phyloP scores from a whole-genome alignment of 2,113 vertebrate species.

The Brienomyrus brachyistius region DNA sequence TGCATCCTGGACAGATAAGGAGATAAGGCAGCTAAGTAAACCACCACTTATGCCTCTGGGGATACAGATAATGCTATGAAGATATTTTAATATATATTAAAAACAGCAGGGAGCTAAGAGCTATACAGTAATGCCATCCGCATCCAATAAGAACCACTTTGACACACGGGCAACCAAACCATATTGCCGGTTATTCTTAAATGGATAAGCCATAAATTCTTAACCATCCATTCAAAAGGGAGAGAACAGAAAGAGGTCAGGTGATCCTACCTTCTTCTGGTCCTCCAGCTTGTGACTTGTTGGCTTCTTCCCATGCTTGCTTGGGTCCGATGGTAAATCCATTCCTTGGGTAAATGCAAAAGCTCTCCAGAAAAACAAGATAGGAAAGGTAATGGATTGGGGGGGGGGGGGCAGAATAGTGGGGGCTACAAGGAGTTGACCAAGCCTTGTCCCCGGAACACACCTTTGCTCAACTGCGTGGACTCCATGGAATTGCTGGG shows the following conservation, averaged over 20 bases:
- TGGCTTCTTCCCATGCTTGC: slow-evolving; percentile 90
- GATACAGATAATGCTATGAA: slow-evolving; percentile 19
- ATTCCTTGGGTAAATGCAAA: slow-evolving; percentile 67
- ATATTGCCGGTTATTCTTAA: neutral
- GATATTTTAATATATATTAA: slow-evolving; percentile 8
- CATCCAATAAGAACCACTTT: neutral
- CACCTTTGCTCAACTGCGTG: slow-evolving; percentile 57
- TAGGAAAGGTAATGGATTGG: slow-evolving; percentile 57
- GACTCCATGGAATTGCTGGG: slow-evolving; percentile 43
- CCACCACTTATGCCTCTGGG: neutral
- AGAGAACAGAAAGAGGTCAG: neutral
- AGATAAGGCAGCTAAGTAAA: slow-evolving; percentile 35
- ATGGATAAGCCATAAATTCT: neutral
- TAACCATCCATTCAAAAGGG: neutral
- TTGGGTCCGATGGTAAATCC: slow-evolving; percentile 90
- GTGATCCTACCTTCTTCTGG: slow-evolving; percentile 86
- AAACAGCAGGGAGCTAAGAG: neutral
- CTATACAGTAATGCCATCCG: neutral
- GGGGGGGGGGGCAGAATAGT: slow-evolving; percentile 25
- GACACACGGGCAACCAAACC: neutral
- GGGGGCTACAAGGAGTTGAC: slow-evolving; percentile 58
- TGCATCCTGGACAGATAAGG: slow-evolving; percentile 29
- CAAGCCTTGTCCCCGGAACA: slow-evolving; percentile 67
- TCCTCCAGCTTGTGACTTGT: slow-evolving; percentile 95
- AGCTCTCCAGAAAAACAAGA: slow-evolving; percentile 62